These are phyloP conservation scores for Tenualosa ilisha DNA, from an alignment of 2,797 vertebrate genomes.

Conservation along the genomic window DNA sequence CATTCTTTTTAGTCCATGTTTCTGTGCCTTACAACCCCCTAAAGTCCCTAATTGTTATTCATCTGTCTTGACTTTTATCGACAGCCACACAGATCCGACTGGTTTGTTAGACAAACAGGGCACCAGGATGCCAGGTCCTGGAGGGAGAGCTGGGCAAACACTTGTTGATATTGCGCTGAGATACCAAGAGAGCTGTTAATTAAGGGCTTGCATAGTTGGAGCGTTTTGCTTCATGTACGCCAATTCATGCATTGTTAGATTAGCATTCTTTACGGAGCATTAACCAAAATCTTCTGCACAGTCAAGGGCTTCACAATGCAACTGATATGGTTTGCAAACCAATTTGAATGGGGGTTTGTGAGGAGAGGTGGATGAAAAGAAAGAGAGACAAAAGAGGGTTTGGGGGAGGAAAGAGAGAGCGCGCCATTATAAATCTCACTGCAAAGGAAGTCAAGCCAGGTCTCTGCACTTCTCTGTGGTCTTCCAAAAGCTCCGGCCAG, in stretches of 20 bases:
- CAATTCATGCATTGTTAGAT: conserved; percentile 34
- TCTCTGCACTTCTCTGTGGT: not conserved
- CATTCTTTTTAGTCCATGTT: conserved; percentile 8
- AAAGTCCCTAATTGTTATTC: not conserved
- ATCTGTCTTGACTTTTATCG: not conserved
- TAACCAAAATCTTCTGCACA: not conserved
- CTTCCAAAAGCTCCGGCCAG: not conserved
- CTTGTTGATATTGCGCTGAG: conserved; percentile 30
- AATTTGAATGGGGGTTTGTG: not conserved
- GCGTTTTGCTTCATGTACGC: conserved; percentile 26
- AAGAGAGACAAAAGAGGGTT: not conserved
- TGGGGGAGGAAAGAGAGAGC: not conserved
- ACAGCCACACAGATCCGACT: not conserved
- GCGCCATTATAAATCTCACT: not conserved
- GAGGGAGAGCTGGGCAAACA: not conserved
- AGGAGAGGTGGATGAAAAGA: not conserved
- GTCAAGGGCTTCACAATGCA: not conserved
- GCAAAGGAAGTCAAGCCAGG: conserved; percentile 3
- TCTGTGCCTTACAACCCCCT: not conserved
- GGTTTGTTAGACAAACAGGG: not conserved
- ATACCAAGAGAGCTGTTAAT: conserved; percentile 26
- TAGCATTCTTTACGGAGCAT: conserved; percentile 14
- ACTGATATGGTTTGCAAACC: not conserved
- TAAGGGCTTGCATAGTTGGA: conserved; percentile 12
- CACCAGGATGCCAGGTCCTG: not conserved